These are phyloP conservation scores for Neolamprologus ventralis DNA, from an alignment of 2,113 vertebrate species.

Conservation along the genomic window DNA sequence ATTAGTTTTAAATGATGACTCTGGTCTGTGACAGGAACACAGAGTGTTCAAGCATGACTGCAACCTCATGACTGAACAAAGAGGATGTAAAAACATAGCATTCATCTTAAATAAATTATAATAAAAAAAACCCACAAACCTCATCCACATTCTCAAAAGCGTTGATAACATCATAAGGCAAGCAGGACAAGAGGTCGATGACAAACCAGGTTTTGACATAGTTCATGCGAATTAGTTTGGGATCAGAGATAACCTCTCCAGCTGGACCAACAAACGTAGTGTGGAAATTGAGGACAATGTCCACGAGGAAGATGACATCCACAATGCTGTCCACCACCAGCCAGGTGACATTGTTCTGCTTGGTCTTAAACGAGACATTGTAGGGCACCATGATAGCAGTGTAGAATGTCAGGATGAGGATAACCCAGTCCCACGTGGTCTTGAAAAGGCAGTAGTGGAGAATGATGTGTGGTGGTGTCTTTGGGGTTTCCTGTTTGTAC, in stretches of 20 bases:
- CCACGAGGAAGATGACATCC: constrained; percentile 94
- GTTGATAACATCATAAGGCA: constrained; percentile 97
- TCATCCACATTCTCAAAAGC: constrained; percentile 98
- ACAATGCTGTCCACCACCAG: constrained; percentile 96
- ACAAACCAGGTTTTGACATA: constrained; percentile 98
- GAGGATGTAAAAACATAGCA: background rate
- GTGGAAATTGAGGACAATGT: constrained; percentile 97
- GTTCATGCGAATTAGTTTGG: constrained; percentile 96
- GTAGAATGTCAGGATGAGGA: constrained; percentile 96
- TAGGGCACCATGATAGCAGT: constrained; percentile 97
- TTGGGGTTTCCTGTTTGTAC: constrained; percentile 96
- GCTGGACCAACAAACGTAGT: constrained; percentile 95
- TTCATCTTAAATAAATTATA: background rate
- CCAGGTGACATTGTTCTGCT: constrained; percentile 98
- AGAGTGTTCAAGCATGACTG: background rate
- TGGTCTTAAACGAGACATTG: constrained; percentile 97
- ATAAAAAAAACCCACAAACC: constrained; percentile 64
- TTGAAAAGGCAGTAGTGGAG: constrained; percentile 97
- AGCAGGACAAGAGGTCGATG: constrained; percentile 92
- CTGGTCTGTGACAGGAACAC: background rate
- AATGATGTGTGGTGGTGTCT: constrained; percentile 96
- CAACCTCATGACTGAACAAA: background rate
- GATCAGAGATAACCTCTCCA: constrained; percentile 95
- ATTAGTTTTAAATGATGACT: background rate
- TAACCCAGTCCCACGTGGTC: constrained; percentile 98